A percentile compares a stretch with the other conserved stretches of the same genome.
phyloP scores from a whole-genome alignment of 2,113 vertebrate species.

The Lepus timidus region DNA sequence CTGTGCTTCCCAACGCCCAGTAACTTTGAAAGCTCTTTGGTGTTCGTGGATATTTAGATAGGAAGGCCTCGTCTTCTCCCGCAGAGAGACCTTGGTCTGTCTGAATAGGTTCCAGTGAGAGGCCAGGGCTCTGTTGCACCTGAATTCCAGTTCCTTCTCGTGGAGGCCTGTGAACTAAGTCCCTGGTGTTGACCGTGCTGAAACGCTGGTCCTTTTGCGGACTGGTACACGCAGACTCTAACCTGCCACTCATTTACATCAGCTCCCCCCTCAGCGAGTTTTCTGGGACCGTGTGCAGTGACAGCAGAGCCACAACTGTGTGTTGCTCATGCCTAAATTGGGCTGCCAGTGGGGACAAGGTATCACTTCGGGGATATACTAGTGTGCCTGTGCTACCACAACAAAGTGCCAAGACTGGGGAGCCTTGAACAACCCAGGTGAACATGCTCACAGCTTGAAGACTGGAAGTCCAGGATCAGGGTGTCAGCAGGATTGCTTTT shows the following conservation, averaged over 20 bases:
- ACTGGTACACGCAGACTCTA: not conserved
- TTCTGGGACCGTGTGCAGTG: not conserved
- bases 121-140: not conserved
- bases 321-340: not conserved
- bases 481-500: not conserved
- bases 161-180: not conserved
- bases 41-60: not conserved
- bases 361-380: not conserved
- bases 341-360: not conserved
- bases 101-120: not conserved
- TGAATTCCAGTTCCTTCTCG: not conserved
- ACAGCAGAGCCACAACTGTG: not conserved
- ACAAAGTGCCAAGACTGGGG: not conserved
- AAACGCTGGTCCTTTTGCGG: not conserved
- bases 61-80: no score
- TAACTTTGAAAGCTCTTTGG: not conserved
- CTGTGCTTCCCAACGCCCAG: not conserved
- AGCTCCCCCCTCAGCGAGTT: not conserved
- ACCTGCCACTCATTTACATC: not conserved
- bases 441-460: not conserved
- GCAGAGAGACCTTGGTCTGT: not conserved
- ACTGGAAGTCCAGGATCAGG: not conserved
- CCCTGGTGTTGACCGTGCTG: not conserved
- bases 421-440: not conserved
- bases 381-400: no score